Base-by-base conservation (phyloP, 2,113 vertebrate genomes). In the Lagopus leucura region DNA sequence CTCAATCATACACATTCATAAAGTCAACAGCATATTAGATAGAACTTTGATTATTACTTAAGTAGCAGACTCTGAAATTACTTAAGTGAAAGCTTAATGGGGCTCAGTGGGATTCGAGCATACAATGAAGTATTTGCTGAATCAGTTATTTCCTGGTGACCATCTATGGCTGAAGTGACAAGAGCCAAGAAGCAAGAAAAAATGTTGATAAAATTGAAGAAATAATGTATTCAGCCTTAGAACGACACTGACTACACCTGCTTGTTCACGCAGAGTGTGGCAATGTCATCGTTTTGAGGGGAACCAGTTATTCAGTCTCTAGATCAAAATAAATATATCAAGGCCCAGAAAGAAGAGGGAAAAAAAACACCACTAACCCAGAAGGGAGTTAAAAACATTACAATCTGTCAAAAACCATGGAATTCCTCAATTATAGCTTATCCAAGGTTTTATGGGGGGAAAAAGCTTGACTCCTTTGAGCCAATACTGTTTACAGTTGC, bases 401-500 rank as follows among this genome's bases (percentile, higher is more conserved):
- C 94, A 97, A 91, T 83, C 95, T 90, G 76, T 85, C 88, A 86
- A 82, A 94, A 86, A 38, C 1, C 58, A 72, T 17, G 71, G 55
- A 94, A 97, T 88, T 91, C 72, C 74, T 88, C 88, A 95, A 86
- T 93, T 74, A 96, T 80, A 84, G 89, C 90, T 97, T 97, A 95
- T 92, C 95, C 86, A 92, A 96, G 93, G 96, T 96, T 97, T 98
- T 97, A 97, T 92, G 95, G 92, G 93, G 78, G 81, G 69, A 94
- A 95, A 96, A 94, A 32, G 61, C 89, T 95, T 84, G 86, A 95
- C 83, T 97, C 92, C 71, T 97, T 95, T 97, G 92, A 97, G 94
- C 94, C 96, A 97, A 95, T 89, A 91, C 95, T 97, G 95, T 98
- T 98, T 98, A 98, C 80, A 97, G 97, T 97, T 97, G 86, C 95